Base-by-base conservation (phyloP, 1,140 invertebrate genomes). In the Drosophila pruinosa region DNA sequence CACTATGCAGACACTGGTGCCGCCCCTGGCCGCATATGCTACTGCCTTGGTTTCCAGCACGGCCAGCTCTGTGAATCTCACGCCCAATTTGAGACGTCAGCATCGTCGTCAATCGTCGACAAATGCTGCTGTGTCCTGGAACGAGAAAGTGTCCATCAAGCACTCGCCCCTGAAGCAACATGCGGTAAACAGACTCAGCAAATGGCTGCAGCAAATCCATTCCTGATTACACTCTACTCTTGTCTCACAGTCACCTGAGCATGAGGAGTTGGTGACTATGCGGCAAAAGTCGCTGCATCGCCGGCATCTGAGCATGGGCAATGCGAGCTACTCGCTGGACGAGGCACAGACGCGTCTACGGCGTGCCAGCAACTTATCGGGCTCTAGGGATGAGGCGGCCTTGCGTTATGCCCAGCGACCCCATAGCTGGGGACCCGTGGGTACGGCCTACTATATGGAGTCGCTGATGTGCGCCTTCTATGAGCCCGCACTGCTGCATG, bases 91-190 rank as follows among this genome's bases (percentile, higher is more conserved):
- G 10, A 62, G 73, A 0, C 72, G 79, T 0, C 62, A 77, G 12
- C 88, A 90, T 75, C 90, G 90, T 4, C 81, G 89, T 0, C 89
- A 91, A 15, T 91, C 91, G 2, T 91, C 89, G 1, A 83, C 90
- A 15, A 91, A 91, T 79, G 80, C 89, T 0, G 89, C 85, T 3
- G 91, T 91, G 4, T 91, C 91, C 31, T 91, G 91, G 91, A 90
- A 91, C 41, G 90, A 91, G 58, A 90, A 81, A 0, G 90, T 91
- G 10, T 91, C 89, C 31, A 76, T 90, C 14, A 89, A 90, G 45
- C 71, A 75, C 12, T 73, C 86, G 4, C 77, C 89, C 6, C 3
- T 86, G 21, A 83, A 83, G 22, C 82, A 83, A 34, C 53, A 75
- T 58, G 57, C 59, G 82, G 81, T 83, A 86, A 80, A 65, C 10